Evolutionary conservation across 2,113 vertebrate genomes (phyloP).

Genomic region (Typhlomys cinereus): DNA sequence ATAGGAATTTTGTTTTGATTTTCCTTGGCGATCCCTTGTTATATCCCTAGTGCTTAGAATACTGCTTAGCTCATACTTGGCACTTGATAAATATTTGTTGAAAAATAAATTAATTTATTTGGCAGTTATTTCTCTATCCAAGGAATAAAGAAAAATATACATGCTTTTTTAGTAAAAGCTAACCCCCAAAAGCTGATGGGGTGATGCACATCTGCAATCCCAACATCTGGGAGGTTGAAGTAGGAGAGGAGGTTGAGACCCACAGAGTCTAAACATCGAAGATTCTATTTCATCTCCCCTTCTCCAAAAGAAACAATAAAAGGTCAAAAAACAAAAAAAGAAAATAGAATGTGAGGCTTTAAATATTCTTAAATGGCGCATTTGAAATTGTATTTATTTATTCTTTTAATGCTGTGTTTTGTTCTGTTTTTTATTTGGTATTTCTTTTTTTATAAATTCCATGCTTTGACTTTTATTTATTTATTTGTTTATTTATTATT

Average conservation of each 20-base stretch:
- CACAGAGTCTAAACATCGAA: too few relatives aligned
- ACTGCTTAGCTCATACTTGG: neutral
- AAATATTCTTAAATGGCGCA: neutral
- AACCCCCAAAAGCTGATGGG: neutral
- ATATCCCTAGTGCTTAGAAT: neutral
- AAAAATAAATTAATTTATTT: constrained; percentile 57
- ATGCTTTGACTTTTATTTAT: too few relatives aligned
- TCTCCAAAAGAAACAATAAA: too few relatives aligned
- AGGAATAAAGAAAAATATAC: neutral
- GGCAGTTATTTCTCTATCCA: constrained; percentile 11
- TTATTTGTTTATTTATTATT: too few relatives aligned
- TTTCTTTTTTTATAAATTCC: too few relatives aligned
- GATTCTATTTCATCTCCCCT: too few relatives aligned
- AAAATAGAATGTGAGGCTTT: too few relatives aligned
- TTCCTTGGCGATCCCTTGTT: neutral
- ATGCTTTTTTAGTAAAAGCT: neutral
- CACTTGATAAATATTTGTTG: constrained; percentile 18
- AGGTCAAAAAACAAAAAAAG: too few relatives aligned
- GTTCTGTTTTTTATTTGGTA: too few relatives aligned
- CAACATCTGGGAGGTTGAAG: neutral
- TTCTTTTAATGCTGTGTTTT: too few relatives aligned
- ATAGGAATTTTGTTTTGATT: constrained; percentile 19
- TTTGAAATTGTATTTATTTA: neutral
- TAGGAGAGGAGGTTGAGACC: too few relatives aligned
- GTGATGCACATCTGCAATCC: neutral